phyloP scores from a whole-genome alignment of 2,888 invertebrate species.

The Nasonovia ribisnigri region DNA sequence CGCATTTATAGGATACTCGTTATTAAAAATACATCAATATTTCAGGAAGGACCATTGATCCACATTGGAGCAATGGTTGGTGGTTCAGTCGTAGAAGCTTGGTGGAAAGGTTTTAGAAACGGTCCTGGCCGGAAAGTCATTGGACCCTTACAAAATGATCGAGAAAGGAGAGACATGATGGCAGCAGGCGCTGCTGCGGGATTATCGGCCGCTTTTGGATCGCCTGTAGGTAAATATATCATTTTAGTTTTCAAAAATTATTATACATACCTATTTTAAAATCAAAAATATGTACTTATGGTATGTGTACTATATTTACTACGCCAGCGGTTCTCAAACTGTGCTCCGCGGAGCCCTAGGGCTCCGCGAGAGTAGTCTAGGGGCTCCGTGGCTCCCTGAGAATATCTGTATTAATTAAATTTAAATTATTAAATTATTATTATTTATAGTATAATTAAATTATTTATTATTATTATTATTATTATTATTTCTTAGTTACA shows the following conservation, averaged over 20 bases:
- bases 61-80: constrained; percentile 78
- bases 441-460: too few relatives aligned
- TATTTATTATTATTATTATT: too few relatives aligned
- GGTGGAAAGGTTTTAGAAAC: constrained; percentile 64
- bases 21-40: background rate
- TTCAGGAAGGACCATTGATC: constrained; percentile 75
- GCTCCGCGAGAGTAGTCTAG: too few relatives aligned
- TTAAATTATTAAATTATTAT: too few relatives aligned
- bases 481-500: too few relatives aligned
- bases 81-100: constrained; percentile 66
- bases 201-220: constrained; percentile 76
- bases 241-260: background rate
- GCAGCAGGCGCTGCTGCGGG: constrained; percentile 77
- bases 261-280: background rate
- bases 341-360: too few relatives aligned
- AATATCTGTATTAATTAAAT: too few relatives aligned
- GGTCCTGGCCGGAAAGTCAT: constrained; percentile 69
- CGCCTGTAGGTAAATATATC: constrained; percentile 71
- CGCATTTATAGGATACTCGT: background rate
- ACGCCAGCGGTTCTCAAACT: too few relatives aligned
- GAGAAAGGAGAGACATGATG: constrained; percentile 78
- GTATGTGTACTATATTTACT: background rate
- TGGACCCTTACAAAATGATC: constrained; percentile 75
- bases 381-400: too few relatives aligned
- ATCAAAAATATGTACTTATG: constrained; percentile 3